These are phyloP conservation scores for Melanotaenia maccullochi DNA, from an alignment of 2,797 vertebrate genomes.

Conservation along the genomic window DNA sequence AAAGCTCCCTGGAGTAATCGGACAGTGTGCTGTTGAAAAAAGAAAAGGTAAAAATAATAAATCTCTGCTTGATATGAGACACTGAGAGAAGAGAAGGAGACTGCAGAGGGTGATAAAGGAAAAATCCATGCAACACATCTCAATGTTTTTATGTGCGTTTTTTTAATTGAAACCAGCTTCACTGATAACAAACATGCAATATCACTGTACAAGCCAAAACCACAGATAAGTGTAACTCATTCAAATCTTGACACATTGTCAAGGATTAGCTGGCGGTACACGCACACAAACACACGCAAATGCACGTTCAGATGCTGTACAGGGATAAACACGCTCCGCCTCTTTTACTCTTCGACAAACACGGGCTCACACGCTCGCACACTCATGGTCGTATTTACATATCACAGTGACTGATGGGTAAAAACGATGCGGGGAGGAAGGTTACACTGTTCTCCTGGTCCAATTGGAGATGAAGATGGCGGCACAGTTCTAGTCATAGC, in stretches of 20 bases:
- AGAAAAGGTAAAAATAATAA: constrained; percentile 17
- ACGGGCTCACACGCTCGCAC: constrained; percentile 59
- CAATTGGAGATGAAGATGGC: constrained; percentile 69
- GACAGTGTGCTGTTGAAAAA: constrained; percentile 32
- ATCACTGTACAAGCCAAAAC: constrained; percentile 96
- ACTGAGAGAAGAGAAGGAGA: constrained; percentile 41
- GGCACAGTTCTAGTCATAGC: constrained; percentile 64
- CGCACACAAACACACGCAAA: constrained; percentile 41
- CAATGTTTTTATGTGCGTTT: constrained; percentile 76
- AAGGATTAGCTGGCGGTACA: constrained; percentile 85
- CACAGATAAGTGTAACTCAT: constrained; percentile 91
- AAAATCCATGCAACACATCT: constrained; percentile 77
- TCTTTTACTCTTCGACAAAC: constrained; percentile 55
- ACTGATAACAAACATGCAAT: constrained; percentile 97
- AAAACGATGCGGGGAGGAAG: constrained; percentile 55
- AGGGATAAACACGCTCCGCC: constrained; percentile 64
- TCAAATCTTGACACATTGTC: constrained; percentile 88
- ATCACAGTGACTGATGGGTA: constrained; percentile 85
- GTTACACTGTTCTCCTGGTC: constrained; percentile 68
- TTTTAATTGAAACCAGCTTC: constrained; percentile 92
- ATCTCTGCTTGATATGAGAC: constrained; percentile 53
- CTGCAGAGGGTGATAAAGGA: constrained; percentile 58
- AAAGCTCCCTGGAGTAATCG: constrained; percentile 34
- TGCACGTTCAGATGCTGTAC: constrained; percentile 64
- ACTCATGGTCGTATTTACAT: constrained; percentile 83